A percentile compares a stretch with the other conserved stretches of the same genome.
phyloP scores from a whole-genome alignment of 2,888 invertebrate genomes.

The Nasonovia ribisnigri region DNA sequence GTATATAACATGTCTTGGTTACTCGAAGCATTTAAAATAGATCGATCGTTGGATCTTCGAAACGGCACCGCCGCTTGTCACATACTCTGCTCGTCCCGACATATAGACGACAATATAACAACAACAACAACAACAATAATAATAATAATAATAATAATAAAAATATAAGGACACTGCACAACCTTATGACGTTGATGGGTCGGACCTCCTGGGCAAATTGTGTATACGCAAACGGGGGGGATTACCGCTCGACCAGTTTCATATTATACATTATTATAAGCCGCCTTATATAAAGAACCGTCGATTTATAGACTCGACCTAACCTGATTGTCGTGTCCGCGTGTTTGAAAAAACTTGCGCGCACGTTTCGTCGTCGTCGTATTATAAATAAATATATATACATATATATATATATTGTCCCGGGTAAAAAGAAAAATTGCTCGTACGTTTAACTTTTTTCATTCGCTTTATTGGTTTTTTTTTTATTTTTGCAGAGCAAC shows the following conservation, averaged over 20 bases:
- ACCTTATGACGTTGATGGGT: constrained; percentile 60
- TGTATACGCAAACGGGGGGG: constrained; percentile 50
- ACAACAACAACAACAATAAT: constrained; percentile 10
- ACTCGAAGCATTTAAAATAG: background rate
- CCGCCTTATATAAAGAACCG: background rate
- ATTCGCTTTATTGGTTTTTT: background rate
- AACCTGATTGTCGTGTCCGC: constrained; percentile 61
- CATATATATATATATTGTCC: constrained; percentile 22
- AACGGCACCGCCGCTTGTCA: background rate
- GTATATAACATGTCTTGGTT: background rate
- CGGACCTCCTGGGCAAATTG: constrained; percentile 63
- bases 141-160: background rate
- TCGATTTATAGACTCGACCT: constrained; percentile 64
- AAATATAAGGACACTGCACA: constrained; percentile 31
- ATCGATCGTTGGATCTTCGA: background rate
- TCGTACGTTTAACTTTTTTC: background rate
- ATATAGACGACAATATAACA: constrained; percentile 32
- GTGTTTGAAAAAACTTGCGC: constrained; percentile 50
- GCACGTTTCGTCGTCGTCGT: constrained; percentile 34
- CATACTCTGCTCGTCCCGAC: background rate
- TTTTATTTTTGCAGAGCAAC: constrained; percentile 81
- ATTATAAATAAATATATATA: constrained; percentile 6
- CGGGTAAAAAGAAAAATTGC: constrained; percentile 20
- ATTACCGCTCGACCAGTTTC: constrained; percentile 60
- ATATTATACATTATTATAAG: constrained; percentile 30